These are phyloP conservation scores for Montifringilla adamsi DNA, from an alignment of 2,113 vertebrate genomes.

Conservation along the genomic window DNA sequence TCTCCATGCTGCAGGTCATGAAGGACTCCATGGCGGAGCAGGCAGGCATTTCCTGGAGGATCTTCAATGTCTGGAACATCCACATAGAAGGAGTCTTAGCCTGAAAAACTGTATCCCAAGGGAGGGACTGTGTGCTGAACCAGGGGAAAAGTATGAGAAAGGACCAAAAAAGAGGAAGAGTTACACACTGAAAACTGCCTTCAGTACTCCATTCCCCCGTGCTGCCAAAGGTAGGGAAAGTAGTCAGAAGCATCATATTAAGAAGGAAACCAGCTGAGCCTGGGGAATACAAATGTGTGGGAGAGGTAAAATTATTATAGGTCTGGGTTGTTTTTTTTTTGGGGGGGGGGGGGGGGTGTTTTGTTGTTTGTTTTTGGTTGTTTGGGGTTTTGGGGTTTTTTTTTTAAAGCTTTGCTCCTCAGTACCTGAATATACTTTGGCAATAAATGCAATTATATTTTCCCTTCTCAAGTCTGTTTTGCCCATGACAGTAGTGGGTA, in stretches of 20 bases:
- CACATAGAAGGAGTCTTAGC: not conserved
- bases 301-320: not conserved
- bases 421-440: not conserved
- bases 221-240: not conserved
- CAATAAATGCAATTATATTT: not conserved
- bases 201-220: rapidly evolving
- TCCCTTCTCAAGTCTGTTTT: not conserved
- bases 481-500: not conserved
- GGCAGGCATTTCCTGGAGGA: not conserved
- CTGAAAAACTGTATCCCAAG: not conserved
- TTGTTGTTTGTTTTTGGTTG: not conserved
- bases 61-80: not conserved
- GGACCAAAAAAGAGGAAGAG: not conserved
- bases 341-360: too few species aligned
- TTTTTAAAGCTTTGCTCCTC: not conserved
- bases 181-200: rapidly evolving
- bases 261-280: not conserved
- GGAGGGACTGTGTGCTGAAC: not conserved
- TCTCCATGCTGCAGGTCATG: not conserved
- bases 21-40: not conserved
- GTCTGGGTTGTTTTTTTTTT: too few species aligned
- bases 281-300: not conserved
- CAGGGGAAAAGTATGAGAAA: not conserved
- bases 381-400: not conserved
- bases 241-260: not conserved